Evolutionary conservation across 2,888 invertebrate genomes (phyloP), one percentile per base, ranked within the genome.

Genomic region (Toxonevra muliebris): DNA sequence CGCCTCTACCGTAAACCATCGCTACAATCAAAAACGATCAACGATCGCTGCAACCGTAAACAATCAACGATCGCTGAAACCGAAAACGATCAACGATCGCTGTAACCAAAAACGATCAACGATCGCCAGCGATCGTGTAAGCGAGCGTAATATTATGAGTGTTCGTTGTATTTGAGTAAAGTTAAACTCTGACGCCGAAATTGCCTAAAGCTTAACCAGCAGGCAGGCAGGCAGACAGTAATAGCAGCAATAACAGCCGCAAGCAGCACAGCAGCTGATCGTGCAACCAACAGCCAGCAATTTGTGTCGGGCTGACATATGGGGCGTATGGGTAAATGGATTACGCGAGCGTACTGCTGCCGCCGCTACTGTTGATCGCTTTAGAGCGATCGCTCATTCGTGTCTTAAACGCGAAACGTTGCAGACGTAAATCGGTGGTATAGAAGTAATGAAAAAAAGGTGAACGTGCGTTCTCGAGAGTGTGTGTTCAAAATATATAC

Each of bases 381-480:
- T 30, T 30, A n/a, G 17, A 52, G 40, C 30, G 30, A 30, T n/a
- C 19, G 60, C 70, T 74, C 78, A 78, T 77, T 78, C 76, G 77
- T 72, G 74, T 73, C 74, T 75, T 70, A 74, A 72, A 72, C 65
- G 72, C 71, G 68, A 57, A 71, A 65, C 73, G 74, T 72, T 74
- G 72, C 74, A 69, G 78, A 77, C 76, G 73, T n/a, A 62, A 62
- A 53, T 52, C 19, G 53, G 19, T 48, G 9, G 48, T 42, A 57
- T 43, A 20, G 45, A 63, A n/a, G 4, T 10, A 17, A 54, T 54
- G 9, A 17, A 43, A 30, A 7, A 20, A 55, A 41, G 8, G n/a
- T 12, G 30, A 4, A 30, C 30, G 30, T 30, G 30, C 30, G 30
- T 30, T 30, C 30, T 2, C 7, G 30, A 4, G 30, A 4, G 30